These are phyloP conservation scores for Rallus crepitans DNA, from an alignment of 2,797 vertebrate species.

Conservation along the genomic window DNA sequence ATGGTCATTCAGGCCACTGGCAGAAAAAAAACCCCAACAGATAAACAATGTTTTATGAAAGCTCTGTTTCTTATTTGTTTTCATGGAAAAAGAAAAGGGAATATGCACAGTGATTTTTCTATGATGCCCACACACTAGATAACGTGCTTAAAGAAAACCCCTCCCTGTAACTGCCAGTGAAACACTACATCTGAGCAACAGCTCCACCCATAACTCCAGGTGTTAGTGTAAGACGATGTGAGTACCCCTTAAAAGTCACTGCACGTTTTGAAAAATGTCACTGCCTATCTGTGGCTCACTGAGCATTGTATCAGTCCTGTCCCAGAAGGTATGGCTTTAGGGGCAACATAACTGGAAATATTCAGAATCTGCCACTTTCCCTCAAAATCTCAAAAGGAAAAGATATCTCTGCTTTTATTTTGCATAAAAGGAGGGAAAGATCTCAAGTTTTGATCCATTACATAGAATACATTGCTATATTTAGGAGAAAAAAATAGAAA, in stretches of 20 bases:
- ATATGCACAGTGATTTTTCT: not conserved
- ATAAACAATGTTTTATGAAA: not conserved
- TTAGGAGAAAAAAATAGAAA: not conserved
- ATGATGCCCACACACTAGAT: not conserved
- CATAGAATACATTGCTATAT: not conserved
- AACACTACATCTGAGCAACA: not conserved
- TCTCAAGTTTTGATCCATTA: not conserved
- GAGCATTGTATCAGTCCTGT: not conserved
- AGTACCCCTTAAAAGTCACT: not conserved
- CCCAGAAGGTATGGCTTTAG: not conserved
- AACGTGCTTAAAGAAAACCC: not conserved
- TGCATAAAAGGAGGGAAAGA: not conserved
- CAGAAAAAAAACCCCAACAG: not conserved
- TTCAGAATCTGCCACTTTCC: not conserved
- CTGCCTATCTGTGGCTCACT: not conserved
- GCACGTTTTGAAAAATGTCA: not conserved
- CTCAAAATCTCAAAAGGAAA: not conserved
- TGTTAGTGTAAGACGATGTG: not conserved
- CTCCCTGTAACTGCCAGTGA: not conserved
- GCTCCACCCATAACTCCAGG: not conserved
- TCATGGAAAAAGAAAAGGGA: accelerated
- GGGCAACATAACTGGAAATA: not conserved
- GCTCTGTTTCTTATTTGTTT: not conserved
- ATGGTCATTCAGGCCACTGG: not conserved
- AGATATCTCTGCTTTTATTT: not conserved